Percentiles rank a stretch among this genome's conserved stretches.
Evolutionary conservation across 2,888 invertebrate genomes (phyloP).

Genomic region (Heliconius ethilla): DNA sequence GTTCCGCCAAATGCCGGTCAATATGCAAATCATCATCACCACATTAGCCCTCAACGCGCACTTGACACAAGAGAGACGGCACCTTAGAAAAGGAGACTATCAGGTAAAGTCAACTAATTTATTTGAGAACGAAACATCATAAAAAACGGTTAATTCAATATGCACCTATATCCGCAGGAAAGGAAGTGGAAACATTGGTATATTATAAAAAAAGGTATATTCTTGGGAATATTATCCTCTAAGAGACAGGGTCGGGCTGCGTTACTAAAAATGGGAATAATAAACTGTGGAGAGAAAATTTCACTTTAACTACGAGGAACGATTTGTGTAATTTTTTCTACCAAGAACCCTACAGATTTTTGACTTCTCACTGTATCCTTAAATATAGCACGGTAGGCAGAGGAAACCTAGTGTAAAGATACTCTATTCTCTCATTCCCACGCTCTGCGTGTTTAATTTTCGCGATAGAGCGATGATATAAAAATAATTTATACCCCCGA

Average conservation of each 20-base stretch:
- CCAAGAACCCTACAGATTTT: neutral
- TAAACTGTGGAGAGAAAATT: neutral
- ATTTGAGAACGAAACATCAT: neutral
- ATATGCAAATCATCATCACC: no score
- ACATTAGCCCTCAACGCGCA: no score
- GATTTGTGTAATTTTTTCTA: neutral
- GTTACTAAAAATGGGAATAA: neutral
- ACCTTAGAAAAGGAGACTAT: neutral
- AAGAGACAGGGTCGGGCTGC: neutral
- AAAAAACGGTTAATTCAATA: constrained; percentile 13
- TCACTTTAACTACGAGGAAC: neutral
- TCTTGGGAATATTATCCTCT: constrained; percentile 7
- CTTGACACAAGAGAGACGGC: no score
- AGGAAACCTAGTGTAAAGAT: no score
- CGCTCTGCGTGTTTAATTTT: no score
- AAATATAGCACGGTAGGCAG: no score
- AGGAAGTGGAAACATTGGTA: constrained; percentile 32
- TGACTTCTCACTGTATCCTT: no score
- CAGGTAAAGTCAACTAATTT: neutral
- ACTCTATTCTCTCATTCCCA: no score
- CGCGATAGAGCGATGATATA: no score
- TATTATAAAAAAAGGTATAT: constrained; percentile 32
- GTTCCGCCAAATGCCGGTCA: no score
- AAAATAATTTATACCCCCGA: no score
- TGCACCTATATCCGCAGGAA: constrained; percentile 13